Percentiles rank a stretch among this genome's conserved stretches.
Evolutionary conservation across 2,113 vertebrate genomes (phyloP).

Genomic region (Brienomyrus longianalis): DNA sequence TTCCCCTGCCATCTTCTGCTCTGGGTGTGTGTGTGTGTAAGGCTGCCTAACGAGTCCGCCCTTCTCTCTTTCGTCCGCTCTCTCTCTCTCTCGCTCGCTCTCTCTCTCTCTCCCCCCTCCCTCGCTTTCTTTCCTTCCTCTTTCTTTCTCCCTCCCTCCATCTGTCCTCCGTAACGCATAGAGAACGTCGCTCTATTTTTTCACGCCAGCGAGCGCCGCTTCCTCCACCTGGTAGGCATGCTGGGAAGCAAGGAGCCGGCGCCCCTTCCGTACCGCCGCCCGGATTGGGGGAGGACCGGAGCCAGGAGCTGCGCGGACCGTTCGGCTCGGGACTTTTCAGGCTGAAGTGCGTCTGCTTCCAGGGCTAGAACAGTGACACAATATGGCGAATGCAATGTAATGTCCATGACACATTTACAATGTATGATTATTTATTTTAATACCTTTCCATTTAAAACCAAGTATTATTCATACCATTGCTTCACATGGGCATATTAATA

Average conservation of each 20-base stretch:
- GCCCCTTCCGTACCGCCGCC: slow-evolving; percentile 15
- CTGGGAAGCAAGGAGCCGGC: slow-evolving; percentile 35
- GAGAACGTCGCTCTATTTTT: slow-evolving; percentile 49
- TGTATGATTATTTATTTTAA: not conserved
- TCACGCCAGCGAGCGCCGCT: slow-evolving; percentile 53
- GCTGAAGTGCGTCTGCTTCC: not conserved
- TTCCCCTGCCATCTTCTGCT: slow-evolving; percentile 17
- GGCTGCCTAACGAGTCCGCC: slow-evolving; percentile 42
- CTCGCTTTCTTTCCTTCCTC: not conserved
- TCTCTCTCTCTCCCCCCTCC: slow-evolving; percentile 21
- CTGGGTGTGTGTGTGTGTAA: slow-evolving; percentile 3
- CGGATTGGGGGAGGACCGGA: not conserved
- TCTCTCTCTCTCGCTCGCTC: slow-evolving; percentile 42
- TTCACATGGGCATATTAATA: not conserved
- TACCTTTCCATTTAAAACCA: not conserved
- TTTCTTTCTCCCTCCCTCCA: slow-evolving; percentile 21
- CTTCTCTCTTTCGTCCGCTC: slow-evolving; percentile 35
- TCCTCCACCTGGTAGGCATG: slow-evolving; percentile 50
- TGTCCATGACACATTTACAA: not conserved
- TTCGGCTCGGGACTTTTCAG: not conserved
- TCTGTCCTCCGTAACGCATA: slow-evolving; percentile 49
- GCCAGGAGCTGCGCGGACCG: not conserved
- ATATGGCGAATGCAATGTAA: not conserved
- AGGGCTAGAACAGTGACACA: not conserved
- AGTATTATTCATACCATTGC: not conserved